Evolutionary conservation across 2,797 vertebrate species (phyloP).

Genomic region (Cirrhinus mrigala): DNA sequence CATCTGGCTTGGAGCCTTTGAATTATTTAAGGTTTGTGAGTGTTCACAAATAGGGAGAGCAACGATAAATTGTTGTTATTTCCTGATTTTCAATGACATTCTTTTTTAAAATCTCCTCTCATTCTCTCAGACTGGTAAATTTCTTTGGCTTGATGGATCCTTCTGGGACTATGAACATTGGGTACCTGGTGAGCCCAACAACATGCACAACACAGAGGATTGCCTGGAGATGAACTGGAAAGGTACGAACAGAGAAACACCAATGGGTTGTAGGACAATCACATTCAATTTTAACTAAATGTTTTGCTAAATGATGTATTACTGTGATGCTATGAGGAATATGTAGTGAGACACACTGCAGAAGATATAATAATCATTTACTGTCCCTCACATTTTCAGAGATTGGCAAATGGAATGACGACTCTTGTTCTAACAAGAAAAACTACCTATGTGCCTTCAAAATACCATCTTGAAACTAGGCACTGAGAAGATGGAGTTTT

Average conservation of each 20-base stretch:
- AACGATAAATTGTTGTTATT: neutral
- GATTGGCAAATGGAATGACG: neutral
- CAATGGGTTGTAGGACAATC: neutral
- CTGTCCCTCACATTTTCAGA: conserved; percentile 4
- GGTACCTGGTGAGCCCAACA: neutral
- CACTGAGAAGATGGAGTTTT: neutral
- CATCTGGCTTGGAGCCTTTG: conserved; percentile 12
- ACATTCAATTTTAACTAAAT: neutral
- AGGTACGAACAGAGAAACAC: neutral
- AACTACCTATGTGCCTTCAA: conserved; percentile 23
- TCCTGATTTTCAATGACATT: neutral
- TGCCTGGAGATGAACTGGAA: conserved; percentile 18
- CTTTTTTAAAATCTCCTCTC: neutral
- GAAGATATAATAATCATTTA: neutral
- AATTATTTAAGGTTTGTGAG: neutral
- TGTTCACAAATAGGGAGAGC: neutral
- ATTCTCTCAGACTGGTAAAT: neutral
- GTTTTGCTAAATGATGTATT: neutral
- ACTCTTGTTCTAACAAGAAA: neutral
- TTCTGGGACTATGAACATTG: neutral
- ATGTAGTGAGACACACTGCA: neutral
- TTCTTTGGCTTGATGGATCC: neutral
- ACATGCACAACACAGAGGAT: neutral
- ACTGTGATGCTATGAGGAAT: neutral
- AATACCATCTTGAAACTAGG: neutral